Percentiles rank a stretch among this genome's conserved stretches.
phyloP scores from a whole-genome alignment of 2,888 invertebrate genomes.

The Leucozona laternaria region DNA sequence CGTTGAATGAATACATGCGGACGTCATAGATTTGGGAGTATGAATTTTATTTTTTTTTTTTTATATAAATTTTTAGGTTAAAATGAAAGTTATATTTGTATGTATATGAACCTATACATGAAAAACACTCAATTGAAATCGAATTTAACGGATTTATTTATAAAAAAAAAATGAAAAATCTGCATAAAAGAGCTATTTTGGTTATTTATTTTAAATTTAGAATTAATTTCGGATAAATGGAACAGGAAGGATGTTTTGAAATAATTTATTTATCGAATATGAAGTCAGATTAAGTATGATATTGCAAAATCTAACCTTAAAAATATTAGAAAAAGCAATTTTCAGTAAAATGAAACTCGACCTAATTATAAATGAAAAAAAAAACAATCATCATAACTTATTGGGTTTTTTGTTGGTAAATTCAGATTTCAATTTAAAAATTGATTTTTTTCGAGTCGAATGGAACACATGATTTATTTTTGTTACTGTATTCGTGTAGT shows the following conservation, averaged over 20 bases:
- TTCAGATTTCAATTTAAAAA: too few species aligned
- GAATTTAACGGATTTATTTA: background rate
- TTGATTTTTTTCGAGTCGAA: too few species aligned
- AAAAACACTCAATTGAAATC: background rate
- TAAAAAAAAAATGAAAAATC: background rate
- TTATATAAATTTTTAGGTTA: background rate
- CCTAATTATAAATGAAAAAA: too few species aligned
- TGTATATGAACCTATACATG: background rate
- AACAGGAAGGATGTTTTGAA: slow-evolving; percentile 17
- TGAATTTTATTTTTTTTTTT: background rate
- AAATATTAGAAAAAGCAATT: too few species aligned
- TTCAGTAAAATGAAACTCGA: too few species aligned
- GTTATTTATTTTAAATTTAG: background rate
- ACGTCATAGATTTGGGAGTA: background rate
- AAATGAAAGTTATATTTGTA: background rate
- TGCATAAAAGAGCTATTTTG: background rate
- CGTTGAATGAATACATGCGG: background rate
- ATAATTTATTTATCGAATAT: background rate
- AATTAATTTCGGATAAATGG: slow-evolving; percentile 7
- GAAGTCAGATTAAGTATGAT: background rate
- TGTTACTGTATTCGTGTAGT: too few species aligned
- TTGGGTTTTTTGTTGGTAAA: too few species aligned
- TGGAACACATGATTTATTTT: too few species aligned
- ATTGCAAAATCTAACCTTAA: background rate
- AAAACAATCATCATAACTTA: too few species aligned